These are phyloP conservation scores for Porites australiensis DNA, from an alignment of 64 coral and sea anemone genomes.

Conservation along the genomic window DNA sequence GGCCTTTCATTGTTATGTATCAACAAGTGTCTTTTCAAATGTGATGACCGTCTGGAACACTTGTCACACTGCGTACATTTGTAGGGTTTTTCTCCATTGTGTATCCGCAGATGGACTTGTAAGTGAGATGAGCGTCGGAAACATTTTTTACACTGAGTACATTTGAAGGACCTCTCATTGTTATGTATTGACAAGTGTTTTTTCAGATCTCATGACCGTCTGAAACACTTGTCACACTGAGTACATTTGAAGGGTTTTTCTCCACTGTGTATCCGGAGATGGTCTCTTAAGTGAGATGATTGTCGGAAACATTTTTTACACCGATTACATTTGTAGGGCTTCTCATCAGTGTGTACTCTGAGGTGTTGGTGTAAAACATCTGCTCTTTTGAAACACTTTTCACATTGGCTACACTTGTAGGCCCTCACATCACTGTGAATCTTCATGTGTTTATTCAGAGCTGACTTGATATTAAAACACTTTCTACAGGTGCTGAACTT, in stretches of 20 bases:
- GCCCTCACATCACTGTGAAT: slow-evolving; percentile 5
- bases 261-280: neutral
- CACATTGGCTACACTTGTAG: slow-evolving; percentile 6
- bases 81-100: no score
- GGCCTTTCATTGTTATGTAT: neutral
- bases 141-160: no score
- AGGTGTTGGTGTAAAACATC: slow-evolving; percentile 1
- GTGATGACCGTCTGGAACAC: no score
- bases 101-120: no score
- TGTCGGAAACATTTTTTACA: neutral
- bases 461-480: no score
- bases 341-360: slow-evolving; percentile 28
- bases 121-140: no score
- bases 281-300: neutral
- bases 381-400: neutral
- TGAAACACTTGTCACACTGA: neutral
- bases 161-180: no score
- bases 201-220: neutral
- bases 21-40: neutral
- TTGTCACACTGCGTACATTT: no score
- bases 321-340: slow-evolving; percentile 41
- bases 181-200: no score
- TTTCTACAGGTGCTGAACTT: no score
- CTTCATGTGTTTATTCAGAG: neutral
- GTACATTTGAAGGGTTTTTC: neutral